These are phyloP conservation scores for Phylloscopus trochilus DNA, from an alignment of 2,113 vertebrate species.

Conservation along the genomic window DNA sequence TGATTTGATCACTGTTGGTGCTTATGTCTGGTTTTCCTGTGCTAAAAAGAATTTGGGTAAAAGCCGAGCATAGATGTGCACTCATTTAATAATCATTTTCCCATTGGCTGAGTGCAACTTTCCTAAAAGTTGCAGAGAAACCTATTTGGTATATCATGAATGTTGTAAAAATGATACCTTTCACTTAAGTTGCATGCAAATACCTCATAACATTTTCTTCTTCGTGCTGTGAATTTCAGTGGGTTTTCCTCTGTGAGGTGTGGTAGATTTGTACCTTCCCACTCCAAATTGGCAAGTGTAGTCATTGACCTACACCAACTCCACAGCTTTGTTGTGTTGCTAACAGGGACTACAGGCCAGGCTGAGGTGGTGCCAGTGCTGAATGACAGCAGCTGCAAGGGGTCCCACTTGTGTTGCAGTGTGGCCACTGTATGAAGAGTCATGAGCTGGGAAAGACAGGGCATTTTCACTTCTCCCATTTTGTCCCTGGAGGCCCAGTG, in stretches of 20 bases:
- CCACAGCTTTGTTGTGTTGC: background rate
- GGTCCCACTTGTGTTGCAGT: background rate
- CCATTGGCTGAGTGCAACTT: background rate
- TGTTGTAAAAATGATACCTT: background rate
- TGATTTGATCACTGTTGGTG: background rate
- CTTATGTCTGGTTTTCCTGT: background rate
- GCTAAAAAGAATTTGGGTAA: background rate
- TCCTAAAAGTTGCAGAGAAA: background rate
- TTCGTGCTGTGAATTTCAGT: background rate
- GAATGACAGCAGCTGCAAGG: background rate
- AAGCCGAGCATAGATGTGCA: background rate
- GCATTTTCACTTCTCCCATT: background rate
- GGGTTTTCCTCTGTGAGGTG: background rate
- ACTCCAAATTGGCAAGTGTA: background rate
- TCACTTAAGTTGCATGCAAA: background rate
- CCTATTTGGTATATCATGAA: background rate
- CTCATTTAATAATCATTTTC: background rate
- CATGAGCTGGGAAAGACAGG: background rate
- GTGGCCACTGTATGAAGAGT: fast-evolving
- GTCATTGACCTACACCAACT: background rate
- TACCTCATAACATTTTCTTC: background rate
- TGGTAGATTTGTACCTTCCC: background rate
- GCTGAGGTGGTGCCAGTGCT: background rate
- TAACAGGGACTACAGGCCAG: background rate
- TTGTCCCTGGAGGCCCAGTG: no score